A percentile compares a stretch with the other conserved stretches of the same genome.
These are phyloP conservation scores for Rhopalosiphum padi DNA, from an alignment of 1,140 invertebrate genomes.

Conservation along the genomic window DNA sequence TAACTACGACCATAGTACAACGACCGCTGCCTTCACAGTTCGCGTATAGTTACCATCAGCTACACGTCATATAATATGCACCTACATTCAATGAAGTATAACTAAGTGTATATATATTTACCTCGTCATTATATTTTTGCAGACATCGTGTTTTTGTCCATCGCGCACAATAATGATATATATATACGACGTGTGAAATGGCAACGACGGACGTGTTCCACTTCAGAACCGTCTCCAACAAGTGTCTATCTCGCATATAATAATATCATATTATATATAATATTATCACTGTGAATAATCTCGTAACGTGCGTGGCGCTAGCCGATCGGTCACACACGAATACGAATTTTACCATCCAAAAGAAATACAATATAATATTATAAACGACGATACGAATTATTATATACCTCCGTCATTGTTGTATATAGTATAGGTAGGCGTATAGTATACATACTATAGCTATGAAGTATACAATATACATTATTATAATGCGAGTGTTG, in stretches of 20 bases:
- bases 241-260: neutral
- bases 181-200: neutral
- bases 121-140: neutral
- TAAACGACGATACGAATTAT: neutral
- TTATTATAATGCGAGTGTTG: neutral
- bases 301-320: slow-evolving; percentile 22
- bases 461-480: too few species aligned
- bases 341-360: neutral
- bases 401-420: neutral
- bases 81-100: neutral
- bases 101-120: neutral
- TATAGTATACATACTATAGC: too few species aligned
- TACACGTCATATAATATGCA: neutral
- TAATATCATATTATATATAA: slow-evolving; percentile 6
- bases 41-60: neutral
- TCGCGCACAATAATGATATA: neutral
- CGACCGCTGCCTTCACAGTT: neutral
- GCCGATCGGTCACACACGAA: neutral
- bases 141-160: neutral
- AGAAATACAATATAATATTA: neutral
- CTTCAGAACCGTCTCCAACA: neutral
- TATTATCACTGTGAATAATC: neutral
- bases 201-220: neutral
- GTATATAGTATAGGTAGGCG: neutral
- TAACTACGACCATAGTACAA: neutral